A percentile compares a stretch with the other conserved stretches of the same genome.
These are phyloP conservation scores for Holcopasites calliopsidis DNA, from an alignment of 1,140 invertebrate species.

Conservation along the genomic window DNA sequence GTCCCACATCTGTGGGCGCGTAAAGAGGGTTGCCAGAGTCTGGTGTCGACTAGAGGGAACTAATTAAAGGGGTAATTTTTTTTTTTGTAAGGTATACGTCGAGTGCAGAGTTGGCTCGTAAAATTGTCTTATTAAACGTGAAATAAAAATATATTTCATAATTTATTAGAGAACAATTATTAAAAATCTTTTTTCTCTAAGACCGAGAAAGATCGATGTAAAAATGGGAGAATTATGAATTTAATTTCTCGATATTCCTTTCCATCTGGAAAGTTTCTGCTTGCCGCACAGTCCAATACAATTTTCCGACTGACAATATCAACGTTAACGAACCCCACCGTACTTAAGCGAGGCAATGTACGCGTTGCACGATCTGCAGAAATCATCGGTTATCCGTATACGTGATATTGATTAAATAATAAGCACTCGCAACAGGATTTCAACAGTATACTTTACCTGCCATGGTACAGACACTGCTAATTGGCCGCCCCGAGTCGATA, in stretches of 20 bases:
- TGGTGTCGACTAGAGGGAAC: slow-evolving; percentile 34
- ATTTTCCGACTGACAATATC: slow-evolving; percentile 32
- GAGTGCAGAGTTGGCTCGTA: slow-evolving; percentile 20
- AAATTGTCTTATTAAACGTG: not conserved
- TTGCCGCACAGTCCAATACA: slow-evolving; percentile 13
- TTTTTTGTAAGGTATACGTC: not conserved
- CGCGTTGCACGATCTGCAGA: not conserved
- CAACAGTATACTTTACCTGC: not conserved
- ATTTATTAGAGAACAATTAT: no score
- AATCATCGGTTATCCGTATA: slow-evolving; percentile 16
- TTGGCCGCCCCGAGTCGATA: not conserved
- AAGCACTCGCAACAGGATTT: not conserved
- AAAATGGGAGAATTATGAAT: not conserved
- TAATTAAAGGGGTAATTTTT: slow-evolving; percentile 60
- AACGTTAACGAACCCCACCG: slow-evolving; percentile 37
- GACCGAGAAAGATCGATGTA: not conserved
- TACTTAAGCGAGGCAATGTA: not conserved
- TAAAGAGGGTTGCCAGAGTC: not conserved
- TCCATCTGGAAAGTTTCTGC: not conserved
- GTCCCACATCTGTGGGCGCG: not conserved
- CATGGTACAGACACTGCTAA: not conserved
- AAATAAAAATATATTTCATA: not conserved
- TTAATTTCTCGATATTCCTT: not conserved
- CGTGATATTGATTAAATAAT: slow-evolving; percentile 45
- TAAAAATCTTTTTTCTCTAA: no score